Conservation (phyloP, 2,113 vertebrate species). For the Eleginops maclovinus region DNA sequence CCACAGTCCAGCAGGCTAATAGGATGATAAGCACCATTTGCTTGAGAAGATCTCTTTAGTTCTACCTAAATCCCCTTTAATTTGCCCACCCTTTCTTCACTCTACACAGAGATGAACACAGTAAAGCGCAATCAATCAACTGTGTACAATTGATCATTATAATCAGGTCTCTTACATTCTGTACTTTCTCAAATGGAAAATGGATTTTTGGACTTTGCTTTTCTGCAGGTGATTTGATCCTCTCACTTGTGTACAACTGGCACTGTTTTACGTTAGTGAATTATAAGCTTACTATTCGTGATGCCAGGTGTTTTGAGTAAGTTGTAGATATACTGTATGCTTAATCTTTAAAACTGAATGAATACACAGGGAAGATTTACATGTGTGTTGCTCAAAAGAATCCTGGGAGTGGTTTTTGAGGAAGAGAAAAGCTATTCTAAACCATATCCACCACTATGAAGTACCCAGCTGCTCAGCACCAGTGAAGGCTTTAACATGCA, state of each 20-base stretch:
- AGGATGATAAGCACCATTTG: conserved; percentile 68
- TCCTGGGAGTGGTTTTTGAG: not conserved
- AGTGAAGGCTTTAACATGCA: not conserved
- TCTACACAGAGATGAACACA: conserved; percentile 17
- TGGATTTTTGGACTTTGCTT: not conserved
- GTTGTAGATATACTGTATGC: not conserved
- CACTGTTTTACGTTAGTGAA: conserved; percentile 10
- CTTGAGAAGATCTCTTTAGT: conserved; percentile 58
- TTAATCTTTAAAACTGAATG: not conserved
- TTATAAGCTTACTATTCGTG: conserved; percentile 16
- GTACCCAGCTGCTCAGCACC: not conserved
- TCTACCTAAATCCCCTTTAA: conserved; percentile 64
- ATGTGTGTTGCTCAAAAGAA: not conserved
- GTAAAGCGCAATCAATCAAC: conserved; percentile 57
- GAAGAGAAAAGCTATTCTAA: not conserved
- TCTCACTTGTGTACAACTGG: not conserved
- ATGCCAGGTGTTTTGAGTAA: conserved; percentile 28
- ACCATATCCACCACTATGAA: not conserved
- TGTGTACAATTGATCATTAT: conserved; percentile 30
- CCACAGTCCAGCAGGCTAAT: conserved; percentile 58
- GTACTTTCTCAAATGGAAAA: not conserved
- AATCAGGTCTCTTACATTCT: not conserved
- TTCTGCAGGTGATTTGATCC: conserved; percentile 11
- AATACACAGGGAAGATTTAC: conserved; percentile 14
- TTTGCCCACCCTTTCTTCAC: conserved; percentile 59